Conservation (phyloP, 2,113 vertebrate genomes). For the Garra rufa region DNA sequence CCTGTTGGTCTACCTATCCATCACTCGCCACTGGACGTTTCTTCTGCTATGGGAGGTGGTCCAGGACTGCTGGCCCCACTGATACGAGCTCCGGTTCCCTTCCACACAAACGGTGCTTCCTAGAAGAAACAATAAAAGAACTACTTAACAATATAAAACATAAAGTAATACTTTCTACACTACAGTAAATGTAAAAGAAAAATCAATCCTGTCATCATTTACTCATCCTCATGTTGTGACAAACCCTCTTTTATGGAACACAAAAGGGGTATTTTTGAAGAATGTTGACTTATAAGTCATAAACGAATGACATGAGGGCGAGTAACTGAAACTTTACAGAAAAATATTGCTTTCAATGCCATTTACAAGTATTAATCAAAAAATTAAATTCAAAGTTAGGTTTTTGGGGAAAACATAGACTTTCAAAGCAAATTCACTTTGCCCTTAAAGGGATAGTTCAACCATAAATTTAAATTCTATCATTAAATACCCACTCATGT, state of each 20-base stretch:
- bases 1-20: neutral
- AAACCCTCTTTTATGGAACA: neutral
- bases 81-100: slow-evolving; percentile 44
- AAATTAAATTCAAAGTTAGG: neutral
- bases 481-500: no score
- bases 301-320: neutral
- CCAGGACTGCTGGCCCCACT: slow-evolving; percentile 59
- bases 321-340: neutral
- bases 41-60: slow-evolving; percentile 52
- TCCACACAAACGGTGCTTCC: slow-evolving; percentile 72
- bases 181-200: neutral
- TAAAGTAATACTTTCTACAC: neutral
- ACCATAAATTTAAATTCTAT: no score
- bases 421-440: neutral
- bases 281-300: neutral
- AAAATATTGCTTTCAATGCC: neutral
- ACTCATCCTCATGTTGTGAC: neutral
- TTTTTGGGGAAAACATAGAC: neutral
- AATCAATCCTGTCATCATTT: neutral
- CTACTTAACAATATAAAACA: neutral
- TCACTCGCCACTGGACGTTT: slow-evolving; percentile 62
- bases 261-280: no score
- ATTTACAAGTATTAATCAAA: neutral
- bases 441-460: neutral
- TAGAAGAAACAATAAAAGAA: slow-evolving; percentile 48